Evolutionary conservation across 2,888 invertebrate species (phyloP), one percentile per base, ranked within the genome.

Genomic region (Ectemnius lituratus): DNA sequence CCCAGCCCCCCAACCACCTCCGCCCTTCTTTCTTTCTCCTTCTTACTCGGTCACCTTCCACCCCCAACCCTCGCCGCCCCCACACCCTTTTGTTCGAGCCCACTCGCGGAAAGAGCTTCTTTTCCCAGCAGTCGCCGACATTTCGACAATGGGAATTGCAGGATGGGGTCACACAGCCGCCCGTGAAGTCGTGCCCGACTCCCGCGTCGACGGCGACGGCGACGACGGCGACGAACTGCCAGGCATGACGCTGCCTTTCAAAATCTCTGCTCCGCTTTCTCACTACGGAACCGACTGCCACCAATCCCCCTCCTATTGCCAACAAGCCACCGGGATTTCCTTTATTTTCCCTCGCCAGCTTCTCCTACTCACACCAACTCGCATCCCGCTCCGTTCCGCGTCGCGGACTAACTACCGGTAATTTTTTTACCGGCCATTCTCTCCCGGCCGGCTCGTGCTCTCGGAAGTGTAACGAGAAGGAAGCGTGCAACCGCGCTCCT

Each of bases 141-240:
- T 84, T 84, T 81, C 76, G 80, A 84, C 85, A 84, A 85, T 84
- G 81, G 82, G 81, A 84, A 82, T 80, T 76, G 75, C 75, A 62
- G 74, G 74, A 37, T 37, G 37, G 70, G 74, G 62, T 79, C 72
- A 68, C 67, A 52, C 37, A 59, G 18, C 67, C 13, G 20, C 47
- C 46, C 14, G 37, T 67, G 61, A 69, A 23, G 45, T 60, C 70
- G 61, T 70, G 61, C 52, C 20, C 14, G 4, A 45, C 37, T 59
- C 13, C 37, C 60, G 56, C 4, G 52, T 16, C 5, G 16, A 14
- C 52, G n/a, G 16, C 5, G 16, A 14, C 52, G n/a, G 52, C 52
- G 52, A 14, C 47, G 13, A 52, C 52, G 16, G 16, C 52, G 52
- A 16, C 52, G 52, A 14, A 18, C 45, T 16, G 37, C 27, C 23